Evolutionary conservation across 2,113 vertebrate genomes (phyloP).

Genomic region (Ictalurus furcatus): DNA sequence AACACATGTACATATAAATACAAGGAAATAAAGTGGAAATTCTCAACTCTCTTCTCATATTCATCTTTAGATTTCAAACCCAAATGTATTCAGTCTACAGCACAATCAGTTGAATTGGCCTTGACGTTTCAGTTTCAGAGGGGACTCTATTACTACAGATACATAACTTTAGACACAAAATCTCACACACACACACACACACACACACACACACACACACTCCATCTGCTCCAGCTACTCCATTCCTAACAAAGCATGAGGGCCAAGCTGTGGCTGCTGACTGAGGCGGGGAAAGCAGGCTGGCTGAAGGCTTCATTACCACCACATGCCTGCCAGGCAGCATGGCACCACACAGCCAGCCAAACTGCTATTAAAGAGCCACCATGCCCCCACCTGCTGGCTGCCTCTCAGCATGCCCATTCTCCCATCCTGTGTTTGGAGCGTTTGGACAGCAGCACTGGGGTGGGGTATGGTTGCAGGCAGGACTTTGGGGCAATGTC

Average conservation of each 20-base stretch:
- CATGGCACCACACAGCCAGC: conserved; percentile 40
- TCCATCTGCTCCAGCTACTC: conserved; percentile 44
- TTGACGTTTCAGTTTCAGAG: too few species aligned
- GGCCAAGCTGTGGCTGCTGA: conserved; percentile 41
- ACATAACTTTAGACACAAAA: conserved; percentile 21
- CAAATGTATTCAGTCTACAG: too few species aligned
- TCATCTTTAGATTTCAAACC: too few species aligned
- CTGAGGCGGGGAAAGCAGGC: conserved; percentile 43
- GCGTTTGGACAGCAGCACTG: background rate
- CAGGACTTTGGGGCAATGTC: conserved; percentile 15
- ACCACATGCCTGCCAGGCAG: conserved; percentile 55
- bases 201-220: conserved; percentile 28
- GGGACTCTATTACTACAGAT: background rate
- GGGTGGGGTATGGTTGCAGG: background rate
- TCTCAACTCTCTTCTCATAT: too few species aligned
- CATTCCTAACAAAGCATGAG: conserved; percentile 12
- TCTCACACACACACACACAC: conserved; percentile 12
- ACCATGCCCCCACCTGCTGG: conserved; percentile 38
- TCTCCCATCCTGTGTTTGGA: conserved; percentile 12
- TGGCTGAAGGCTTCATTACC: conserved; percentile 59
- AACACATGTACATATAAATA: too few species aligned
- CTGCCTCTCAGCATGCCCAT: conserved; percentile 18
- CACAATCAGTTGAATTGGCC: too few species aligned
- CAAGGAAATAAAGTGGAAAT: too few species aligned
- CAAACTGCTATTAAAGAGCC: conserved; percentile 49